Conservation (phyloP, 2,113 vertebrate genomes). For the Dasyurus viverrinus region DNA sequence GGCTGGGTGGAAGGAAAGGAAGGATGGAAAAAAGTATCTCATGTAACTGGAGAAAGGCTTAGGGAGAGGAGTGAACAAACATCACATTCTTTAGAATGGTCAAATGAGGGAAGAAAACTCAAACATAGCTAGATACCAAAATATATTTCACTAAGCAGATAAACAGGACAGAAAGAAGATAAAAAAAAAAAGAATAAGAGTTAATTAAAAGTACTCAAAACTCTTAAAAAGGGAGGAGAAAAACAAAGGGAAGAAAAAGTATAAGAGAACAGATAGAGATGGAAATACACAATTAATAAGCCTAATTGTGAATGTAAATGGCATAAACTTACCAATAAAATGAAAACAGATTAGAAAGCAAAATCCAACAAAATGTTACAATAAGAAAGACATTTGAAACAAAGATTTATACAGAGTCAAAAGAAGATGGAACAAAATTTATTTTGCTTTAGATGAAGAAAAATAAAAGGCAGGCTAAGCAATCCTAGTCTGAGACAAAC, state of each 20-base stretch:
- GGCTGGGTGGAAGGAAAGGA: neutral
- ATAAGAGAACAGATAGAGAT: neutral
- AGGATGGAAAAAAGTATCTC: neutral
- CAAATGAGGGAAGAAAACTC: neutral
- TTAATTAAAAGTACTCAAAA: neutral
- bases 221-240: neutral
- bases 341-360: neutral
- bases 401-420: neutral
- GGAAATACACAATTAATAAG: neutral
- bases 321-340: neutral
- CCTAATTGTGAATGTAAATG: neutral
- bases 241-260: neutral
- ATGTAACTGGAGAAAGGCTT: neutral
- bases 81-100: neutral
- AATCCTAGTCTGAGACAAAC: neutral
- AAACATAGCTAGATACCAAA: neutral
- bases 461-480: neutral
- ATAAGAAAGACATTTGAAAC: neutral
- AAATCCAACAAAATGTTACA: neutral
- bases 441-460: neutral
- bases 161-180: neutral
- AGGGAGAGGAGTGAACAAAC: neutral
- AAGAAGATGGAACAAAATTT: neutral
- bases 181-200: neutral
- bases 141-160: neutral